Evolutionary conservation across 2,888 invertebrate species (phyloP), one percentile per base, ranked within the genome.

Genomic region (Trissolcus japonicus): DNA sequence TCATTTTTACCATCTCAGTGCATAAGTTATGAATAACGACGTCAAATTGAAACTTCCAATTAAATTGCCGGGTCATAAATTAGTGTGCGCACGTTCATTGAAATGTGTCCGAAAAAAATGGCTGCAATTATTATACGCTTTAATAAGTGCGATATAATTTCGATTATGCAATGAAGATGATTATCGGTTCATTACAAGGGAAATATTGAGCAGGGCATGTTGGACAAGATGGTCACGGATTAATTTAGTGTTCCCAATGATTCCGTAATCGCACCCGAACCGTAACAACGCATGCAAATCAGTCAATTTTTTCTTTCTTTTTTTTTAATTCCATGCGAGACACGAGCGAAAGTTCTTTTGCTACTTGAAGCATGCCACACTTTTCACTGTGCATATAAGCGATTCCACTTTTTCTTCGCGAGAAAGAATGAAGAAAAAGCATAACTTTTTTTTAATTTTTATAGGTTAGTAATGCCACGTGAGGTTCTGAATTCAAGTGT

Each of bases 301-400:
- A 13, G n/a, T 16, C 43, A 11, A 14, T 62, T 69, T 60, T 66
- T 66, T 19, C 19, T 16, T 57, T 53, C 51, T 50, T 43, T 60
- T 55, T 55, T 59, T 63, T 40, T 57, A 68, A 62, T 68, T 60
- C 57, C 14, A 61, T 25, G 66, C 65, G 25, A 54, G 17, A 17
- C 17, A 57, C 25, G 62, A 67, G 68, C 75, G 75, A 75, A 75
- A 75, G 75, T 75, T 75, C 56, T 63, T 74, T 68, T 62, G 57
- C 63, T 62, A 63, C 59, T 14, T 35, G 7, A 46, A 59, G 63
- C 63, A 75, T 63, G 59, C 67, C 40, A 68, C 40, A 75, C 59
- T 67, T 57, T 74, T 67, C 56, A 62, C 56, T 40, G 16, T 43
- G 9, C 19, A n/a, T 35, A 50, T 62, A 19, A 55, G 40, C 41